Base-by-base conservation (phyloP, 2,113 vertebrate species). In the Tretioscincus oriximinensis region DNA sequence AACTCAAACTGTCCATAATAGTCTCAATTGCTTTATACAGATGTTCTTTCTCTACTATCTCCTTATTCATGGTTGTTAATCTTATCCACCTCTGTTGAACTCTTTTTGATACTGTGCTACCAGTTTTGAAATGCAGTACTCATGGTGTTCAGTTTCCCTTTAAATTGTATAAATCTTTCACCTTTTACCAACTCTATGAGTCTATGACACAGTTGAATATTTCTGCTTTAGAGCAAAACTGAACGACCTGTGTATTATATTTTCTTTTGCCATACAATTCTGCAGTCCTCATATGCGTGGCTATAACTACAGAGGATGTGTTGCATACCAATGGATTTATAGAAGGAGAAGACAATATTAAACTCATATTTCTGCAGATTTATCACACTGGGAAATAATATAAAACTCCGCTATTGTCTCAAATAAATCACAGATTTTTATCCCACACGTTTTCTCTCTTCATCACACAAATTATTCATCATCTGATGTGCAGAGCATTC, bases 341-440 rank as follows among this genome's bases (percentile, higher is more conserved):
- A 67, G 29, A 31, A 47, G 51, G 70, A 12, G 73, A 26, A 78
- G 68, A 58, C 81, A 61, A n/a, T 83, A 83, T 31, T 78, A 65
- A 45, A 63, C 61, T 47, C 81, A 78, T 86, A 87, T 84, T 71
- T 64, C n/a, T 81, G 60, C 63, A 73, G 69, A n/a, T 77, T 75
- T 81, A 58, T 80, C 87, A 80, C 78, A 65, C 47, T 41, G 47
- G 47, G 85, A 58, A 67, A 58, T 16, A 29, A 82, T 85, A 67
- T 66, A 69, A 77, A 28, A 51, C 22, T 26, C 16, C 51, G 60
- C 58, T 78, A 1, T 72, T 67, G 49, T 80, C 51, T 76, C 77
- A 90, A 73, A 61, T 9, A 47, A 35, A 26, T 29, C 31, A 63
- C 3, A 51, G 47, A 21, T 24, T 61, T 66, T 80, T 49, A 21